Conservation (phyloP, 2,888 invertebrate species). For the Belgica antarctica region DNA sequence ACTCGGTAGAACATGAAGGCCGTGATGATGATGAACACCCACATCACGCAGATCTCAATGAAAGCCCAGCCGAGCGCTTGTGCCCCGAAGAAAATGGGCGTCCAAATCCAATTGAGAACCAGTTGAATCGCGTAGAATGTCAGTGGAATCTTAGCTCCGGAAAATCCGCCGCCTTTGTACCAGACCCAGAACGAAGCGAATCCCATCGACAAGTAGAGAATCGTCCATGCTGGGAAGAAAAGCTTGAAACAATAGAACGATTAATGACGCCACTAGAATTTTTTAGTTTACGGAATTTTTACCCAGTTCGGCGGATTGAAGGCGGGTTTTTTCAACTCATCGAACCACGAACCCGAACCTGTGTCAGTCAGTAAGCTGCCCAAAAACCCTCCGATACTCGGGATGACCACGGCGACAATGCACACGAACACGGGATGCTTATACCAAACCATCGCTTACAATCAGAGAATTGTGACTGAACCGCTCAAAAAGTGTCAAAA, state of each 20-base stretch:
- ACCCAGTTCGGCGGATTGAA: slow-evolving; percentile 39
- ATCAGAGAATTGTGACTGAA: no score
- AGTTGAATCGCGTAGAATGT: slow-evolving; percentile 21
- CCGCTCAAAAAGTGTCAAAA: no score
- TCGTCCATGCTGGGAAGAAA: slow-evolving; percentile 29
- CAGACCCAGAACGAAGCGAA: slow-evolving; percentile 23
- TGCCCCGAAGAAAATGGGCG: slow-evolving; percentile 25
- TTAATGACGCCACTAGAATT: not conserved
- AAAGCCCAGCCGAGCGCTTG: slow-evolving; percentile 15
- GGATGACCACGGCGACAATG: not conserved
- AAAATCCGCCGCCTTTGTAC: not conserved
- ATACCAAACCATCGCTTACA: not conserved
- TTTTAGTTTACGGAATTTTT: not conserved
- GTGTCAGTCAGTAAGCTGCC: not conserved
- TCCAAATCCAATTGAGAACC: slow-evolving; percentile 31
- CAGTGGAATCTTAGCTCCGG: slow-evolving; percentile 21
- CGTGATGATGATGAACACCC: not conserved
- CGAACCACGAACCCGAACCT: not conserved
- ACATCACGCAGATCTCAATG: slow-evolving; percentile 7
- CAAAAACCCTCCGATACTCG: not conserved
- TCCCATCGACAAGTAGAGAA: slow-evolving; percentile 18
- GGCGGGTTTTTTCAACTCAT: not conserved
- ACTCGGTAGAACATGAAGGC: slow-evolving; percentile 10
- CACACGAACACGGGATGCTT: not conserved
- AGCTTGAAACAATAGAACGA: slow-evolving; percentile 1